Conservation (phyloP, 2,797 vertebrate species). For the Alauda arvensis region DNA sequence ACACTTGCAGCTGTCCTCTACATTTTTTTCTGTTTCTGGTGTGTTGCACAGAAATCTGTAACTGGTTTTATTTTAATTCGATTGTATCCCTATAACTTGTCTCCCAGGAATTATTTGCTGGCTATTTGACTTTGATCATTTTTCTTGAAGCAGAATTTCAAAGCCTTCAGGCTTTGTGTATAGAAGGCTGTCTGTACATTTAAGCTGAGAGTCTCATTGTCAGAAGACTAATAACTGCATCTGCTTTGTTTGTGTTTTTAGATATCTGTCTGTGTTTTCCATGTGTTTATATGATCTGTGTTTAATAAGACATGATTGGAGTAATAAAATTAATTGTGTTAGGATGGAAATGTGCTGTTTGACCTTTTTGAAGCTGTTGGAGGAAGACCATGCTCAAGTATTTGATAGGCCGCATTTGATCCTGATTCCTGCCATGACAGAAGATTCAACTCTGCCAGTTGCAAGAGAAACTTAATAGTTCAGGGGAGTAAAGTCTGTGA, state of each 20-base stretch:
- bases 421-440: neutral
- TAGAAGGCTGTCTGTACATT: neutral
- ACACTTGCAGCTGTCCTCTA: neutral
- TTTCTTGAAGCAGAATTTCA: neutral
- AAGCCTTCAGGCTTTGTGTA: neutral
- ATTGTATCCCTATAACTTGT: neutral
- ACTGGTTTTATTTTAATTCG: neutral
- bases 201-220: neutral
- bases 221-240: neutral
- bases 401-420: neutral
- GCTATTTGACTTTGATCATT: neutral
- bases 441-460: neutral
- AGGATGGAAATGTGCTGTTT: neutral
- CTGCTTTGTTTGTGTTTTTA: constrained; percentile 9
- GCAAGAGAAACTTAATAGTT: neutral
- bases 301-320: neutral
- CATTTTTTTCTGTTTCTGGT: neutral
- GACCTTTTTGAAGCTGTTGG: neutral
- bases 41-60: neutral
- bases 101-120: neutral
- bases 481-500: neutral
- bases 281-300: neutral
- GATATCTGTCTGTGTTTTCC: neutral
- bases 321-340: neutral
- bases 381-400: neutral